Base-by-base conservation (phyloP, 2,888 invertebrate species). In the Temnothorax unifasciatus region DNA sequence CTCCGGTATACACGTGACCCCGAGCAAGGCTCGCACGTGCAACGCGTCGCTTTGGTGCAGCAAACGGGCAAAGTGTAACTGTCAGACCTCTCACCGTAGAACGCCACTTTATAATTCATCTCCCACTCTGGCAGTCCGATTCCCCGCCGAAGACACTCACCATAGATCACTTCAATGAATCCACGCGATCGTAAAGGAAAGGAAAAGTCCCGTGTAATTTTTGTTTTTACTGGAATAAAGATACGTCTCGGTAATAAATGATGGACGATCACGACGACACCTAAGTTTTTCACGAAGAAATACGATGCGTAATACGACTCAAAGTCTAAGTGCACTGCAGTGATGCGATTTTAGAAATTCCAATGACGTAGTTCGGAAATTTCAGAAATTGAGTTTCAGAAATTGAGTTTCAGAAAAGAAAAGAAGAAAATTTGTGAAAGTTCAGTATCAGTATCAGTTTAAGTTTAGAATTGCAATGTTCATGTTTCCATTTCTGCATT, bases 61-160 rank as follows among this genome's bases (percentile, higher is more conserved):
- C 76, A 75, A 87, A 66, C 85, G 82, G 64, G 61, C 89, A 77
- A 87, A 83, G 38, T 87, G 86, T 87, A 87, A 94, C 94, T 94
- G 92, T 91, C 90, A 90, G 87, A 91, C 94, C 94, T 93, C 93
- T 94, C 94, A 94, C 94, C 87, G 90, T 82, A 87, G 86, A 85
- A 88, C 90, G 90, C 90, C 91, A 91, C 92, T 94, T 93, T 94
- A 94, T 94, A 94, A 93, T 94, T 94, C 92, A 91, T 92, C 94
- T 93, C 94, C 94, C 94, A 94, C 94, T 92, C 90, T 64, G 68
- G 52, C 64, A 57, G 73, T 69, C 61, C 73, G 83, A 77, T 89
- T 89, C 83, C 84, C 85, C 84, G 64, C 66, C 79, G 61, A 59
- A 69, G 71, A 54, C 57, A 68, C 57, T 81, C 82, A 47, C 44